Evolutionary conservation across 2,888 invertebrate genomes (phyloP).

Genomic region (Parochlus steinenii): DNA sequence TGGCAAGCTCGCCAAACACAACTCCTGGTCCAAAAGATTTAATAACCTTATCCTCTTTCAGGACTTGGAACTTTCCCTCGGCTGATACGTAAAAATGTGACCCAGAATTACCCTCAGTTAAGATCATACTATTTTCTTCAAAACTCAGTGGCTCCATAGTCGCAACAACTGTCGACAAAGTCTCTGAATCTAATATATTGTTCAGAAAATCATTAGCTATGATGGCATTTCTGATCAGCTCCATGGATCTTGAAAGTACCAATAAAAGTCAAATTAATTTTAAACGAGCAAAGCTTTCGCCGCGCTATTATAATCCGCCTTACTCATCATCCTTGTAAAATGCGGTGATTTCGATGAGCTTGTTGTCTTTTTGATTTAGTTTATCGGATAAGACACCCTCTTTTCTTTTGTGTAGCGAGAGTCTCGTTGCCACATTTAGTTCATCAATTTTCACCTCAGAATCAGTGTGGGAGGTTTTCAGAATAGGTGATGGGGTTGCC

Average conservation of each 20-base stretch:
- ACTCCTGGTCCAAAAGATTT: constrained; percentile 66
- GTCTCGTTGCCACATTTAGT: constrained; percentile 3
- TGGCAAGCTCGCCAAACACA: constrained; percentile 83
- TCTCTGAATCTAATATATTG: constrained; percentile 55
- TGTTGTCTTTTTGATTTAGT: constrained; percentile 29
- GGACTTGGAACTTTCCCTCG: constrained; percentile 72
- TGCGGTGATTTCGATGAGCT: constrained; percentile 35
- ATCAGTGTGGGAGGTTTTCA: constrained; percentile 4
- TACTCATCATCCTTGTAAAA: constrained; percentile 39
- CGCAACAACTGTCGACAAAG: constrained; percentile 60
- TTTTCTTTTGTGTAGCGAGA: constrained; percentile 22
- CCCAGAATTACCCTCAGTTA: constrained; percentile 66
- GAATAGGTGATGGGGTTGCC: constrained; percentile 8
- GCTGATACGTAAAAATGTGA: constrained; percentile 77
- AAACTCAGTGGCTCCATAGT: constrained; percentile 62
- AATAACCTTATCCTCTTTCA: constrained; percentile 59
- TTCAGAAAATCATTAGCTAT: constrained; percentile 68
- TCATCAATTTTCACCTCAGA: constrained; percentile 10
- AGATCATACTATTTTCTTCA: constrained; percentile 50
- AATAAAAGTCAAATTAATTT: not conserved
- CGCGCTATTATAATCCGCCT: constrained; percentile 19
- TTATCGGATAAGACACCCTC: constrained; percentile 37
- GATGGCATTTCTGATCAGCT: constrained; percentile 51
- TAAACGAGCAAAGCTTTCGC: not conserved
- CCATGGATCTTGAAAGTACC: constrained; percentile 37